Base-by-base conservation (phyloP, 2,888 invertebrate genomes). In the Macropis europaea region DNA sequence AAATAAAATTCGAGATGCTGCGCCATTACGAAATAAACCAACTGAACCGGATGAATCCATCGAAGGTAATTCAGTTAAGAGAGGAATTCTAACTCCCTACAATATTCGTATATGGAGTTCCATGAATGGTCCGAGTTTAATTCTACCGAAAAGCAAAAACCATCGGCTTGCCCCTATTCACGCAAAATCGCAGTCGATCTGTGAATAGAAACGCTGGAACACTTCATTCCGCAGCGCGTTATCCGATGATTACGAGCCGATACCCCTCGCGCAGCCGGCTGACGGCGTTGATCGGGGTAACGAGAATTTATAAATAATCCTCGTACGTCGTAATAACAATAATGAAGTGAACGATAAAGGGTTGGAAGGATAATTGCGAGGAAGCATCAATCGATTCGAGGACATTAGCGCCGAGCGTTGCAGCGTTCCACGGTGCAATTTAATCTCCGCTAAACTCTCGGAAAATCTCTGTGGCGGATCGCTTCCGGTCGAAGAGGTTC, bases 191-290 rank as follows among this genome's bases (percentile, higher is more conserved):
- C 34, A n/a, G 26, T 13, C n/a, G n/a, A n/a, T 34, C 22, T 19
- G 50, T 24, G 19, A 15, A 61, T 15, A 13, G 32, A 30, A 47
- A 28, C 59, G 30, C 24, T 42, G 22, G 24, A 22, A 13, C 22
- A 28, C 57, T 56, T 59, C 61, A 53, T 63, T 76, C 72, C 59
- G 53, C 63, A 52, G 26, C 19, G 57, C 57, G 28, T 59, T 42
- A 22, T 13, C 34, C 9, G 40, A 19, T 13, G 30, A 30, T 32
- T 43, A 45, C 30, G 24, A n/a, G 15, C 45, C 73, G 26, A 54
- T 53, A 26, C 24, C 4, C 15, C 17, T 24, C 26, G 19, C 15
- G 26, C n/a, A 17, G 36, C 13, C 22, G 34, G 17, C 13, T 24
- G 19, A 47, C 28, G 45, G 24, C 24, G 50, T 52, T 40, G 24